Conservation (phyloP, 2,888 invertebrate species). For the Brenthis hecate region DNA sequence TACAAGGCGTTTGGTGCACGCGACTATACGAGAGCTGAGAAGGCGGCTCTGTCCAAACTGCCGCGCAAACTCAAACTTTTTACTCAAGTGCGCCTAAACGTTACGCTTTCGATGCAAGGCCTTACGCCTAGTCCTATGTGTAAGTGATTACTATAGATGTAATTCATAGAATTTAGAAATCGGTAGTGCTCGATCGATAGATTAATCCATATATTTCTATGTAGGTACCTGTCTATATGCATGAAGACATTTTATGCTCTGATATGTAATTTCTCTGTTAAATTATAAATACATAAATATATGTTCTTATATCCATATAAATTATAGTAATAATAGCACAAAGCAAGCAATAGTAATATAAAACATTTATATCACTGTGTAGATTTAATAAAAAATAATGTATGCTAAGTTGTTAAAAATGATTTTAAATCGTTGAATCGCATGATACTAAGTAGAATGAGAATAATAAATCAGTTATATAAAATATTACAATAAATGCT, state of each 20-base stretch:
- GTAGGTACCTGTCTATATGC: too few species aligned
- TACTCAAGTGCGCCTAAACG: slow-evolving; percentile 86
- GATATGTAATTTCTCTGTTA: too few species aligned
- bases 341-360: too few species aligned
- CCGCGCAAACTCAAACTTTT: slow-evolving; percentile 86
- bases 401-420: slow-evolving; percentile 4
- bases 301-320: too few species aligned
- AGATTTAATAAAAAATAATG: not conserved
- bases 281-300: too few species aligned
- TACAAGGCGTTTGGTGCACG: slow-evolving; percentile 89
- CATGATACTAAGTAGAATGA: slow-evolving; percentile 1
- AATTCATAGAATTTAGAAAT: slow-evolving; percentile 1
- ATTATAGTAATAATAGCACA: not conserved
- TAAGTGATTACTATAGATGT: slow-evolving; percentile 65
- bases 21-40: slow-evolving; percentile 87
- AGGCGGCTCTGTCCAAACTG: slow-evolving; percentile 84
- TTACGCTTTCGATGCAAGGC: slow-evolving; percentile 87
- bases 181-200: too few species aligned
- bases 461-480: slow-evolving; percentile 15
- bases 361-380: too few species aligned
- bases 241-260: too few species aligned
- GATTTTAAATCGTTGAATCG: not conserved
- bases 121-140: slow-evolving; percentile 90
- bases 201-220: too few species aligned
- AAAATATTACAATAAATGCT: slow-evolving; percentile 48